A percentile compares a stretch with the other conserved stretches of the same genome.
Conservation (phyloP, 2,797 vertebrate species). For the Gymnothorax reevesii region DNA sequence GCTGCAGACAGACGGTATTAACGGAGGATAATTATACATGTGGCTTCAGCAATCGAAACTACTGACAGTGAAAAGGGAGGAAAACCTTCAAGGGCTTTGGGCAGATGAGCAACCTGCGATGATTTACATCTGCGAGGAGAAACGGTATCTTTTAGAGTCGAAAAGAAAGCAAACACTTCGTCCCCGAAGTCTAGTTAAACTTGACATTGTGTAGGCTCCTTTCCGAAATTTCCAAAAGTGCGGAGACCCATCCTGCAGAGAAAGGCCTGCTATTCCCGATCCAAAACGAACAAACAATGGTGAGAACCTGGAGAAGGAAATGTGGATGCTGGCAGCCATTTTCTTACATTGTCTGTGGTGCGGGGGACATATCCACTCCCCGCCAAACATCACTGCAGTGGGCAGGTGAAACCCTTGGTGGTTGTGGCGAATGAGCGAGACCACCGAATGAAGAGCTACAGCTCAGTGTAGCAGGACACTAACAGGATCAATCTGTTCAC, state of each 20-base stretch:
- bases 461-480: slow-evolving; percentile 21
- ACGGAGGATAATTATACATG: slow-evolving; percentile 31
- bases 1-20: slow-evolving; percentile 30
- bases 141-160: slow-evolving; percentile 45
- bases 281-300: slow-evolving; percentile 1
- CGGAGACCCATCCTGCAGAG: slow-evolving; percentile 22
- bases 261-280: not conserved
- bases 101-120: slow-evolving; percentile 57
- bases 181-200: slow-evolving; percentile 56
- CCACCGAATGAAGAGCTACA: slow-evolving; percentile 13
- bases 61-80: slow-evolving; percentile 30
- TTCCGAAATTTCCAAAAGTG: slow-evolving; percentile 36
- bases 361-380: not conserved
- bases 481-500: slow-evolving; percentile 34
- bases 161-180: slow-evolving; percentile 55
- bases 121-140: slow-evolving; percentile 49
- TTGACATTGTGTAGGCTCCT: slow-evolving; percentile 44
- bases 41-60: slow-evolving; percentile 29
- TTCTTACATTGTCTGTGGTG: not conserved
- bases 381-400: not conserved
- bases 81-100: slow-evolving; percentile 33
- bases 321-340: not conserved
- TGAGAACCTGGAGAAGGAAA: not conserved
- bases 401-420: not conserved
- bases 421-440: not conserved